Evolutionary conservation across 2,888 invertebrate species (phyloP), one percentile per base, ranked within the genome.

Genomic region (Campaea margaritaria): DNA sequence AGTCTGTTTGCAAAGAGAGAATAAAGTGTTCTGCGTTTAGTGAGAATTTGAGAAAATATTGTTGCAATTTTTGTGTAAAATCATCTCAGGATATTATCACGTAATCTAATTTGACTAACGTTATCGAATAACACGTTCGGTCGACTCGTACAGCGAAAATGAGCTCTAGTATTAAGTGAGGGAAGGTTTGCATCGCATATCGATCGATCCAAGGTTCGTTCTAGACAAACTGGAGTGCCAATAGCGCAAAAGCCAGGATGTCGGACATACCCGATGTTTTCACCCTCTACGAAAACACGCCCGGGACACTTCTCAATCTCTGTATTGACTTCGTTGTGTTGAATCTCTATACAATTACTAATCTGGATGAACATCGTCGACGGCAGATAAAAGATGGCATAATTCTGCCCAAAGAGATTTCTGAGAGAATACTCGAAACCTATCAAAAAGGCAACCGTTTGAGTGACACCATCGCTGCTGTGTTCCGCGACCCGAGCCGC

Each of bases 371-470:
- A 41, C 88, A 81, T 55, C 89, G 93, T 67, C 91, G 92, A 78
- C 82, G 85, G 49, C 88, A 86, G 68, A 83, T 96, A 10, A 92
- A 89, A 67, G 93, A 94, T 61, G 95, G 94, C 56, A 85, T 96
- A 54, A 91, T 94, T 47, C 81, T 96, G 31, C 96, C 96, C 0
- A 93, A 93, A 50, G 96, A 96, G 82, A 94, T 96, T 69, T 96
- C 96, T 75, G 96, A 96, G 77, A 93, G 93, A 72, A 87, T 96
- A 58, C 84, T 96, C 12, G 87, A 93, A 57, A 85, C 92, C 38
- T 94, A 93, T 65, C 94, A 95, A 67, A 91, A 83, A 62, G 87
- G 83, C 51, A 85, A 93, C 48, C 91, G 93, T 27, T 82, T 96
- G 13, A 94, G 95, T 75, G 95, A 96, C 72, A 93, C 92, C 68